Evolutionary conservation across 1,140 invertebrate genomes (phyloP), one percentile per base, ranked within the genome.

Genomic region (Ylistrum balloti): DNA sequence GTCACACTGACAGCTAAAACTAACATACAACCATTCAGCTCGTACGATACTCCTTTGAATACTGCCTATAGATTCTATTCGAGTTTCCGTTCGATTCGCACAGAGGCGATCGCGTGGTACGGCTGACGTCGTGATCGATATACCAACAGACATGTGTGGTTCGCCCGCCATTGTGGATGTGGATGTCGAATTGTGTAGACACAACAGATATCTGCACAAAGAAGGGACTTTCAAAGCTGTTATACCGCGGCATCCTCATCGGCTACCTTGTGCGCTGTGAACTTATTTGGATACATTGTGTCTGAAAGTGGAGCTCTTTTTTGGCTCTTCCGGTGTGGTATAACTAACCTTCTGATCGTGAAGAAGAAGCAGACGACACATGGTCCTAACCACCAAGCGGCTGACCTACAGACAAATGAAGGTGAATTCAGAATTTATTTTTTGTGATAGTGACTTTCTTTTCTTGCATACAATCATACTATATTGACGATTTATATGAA

Each of bases 121-220:
- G 56, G 9, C 56, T 74, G 56, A 5, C 56, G 56, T 74, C 17
- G 22, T 74, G 56, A 74, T 74, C 56, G 56, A 74, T 74, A 74
- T 74, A 74, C 22, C 56, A 74, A 28, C 56, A 74, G 56, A 74
- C 56, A 74, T 74, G 56, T 28, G 56, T 74, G 56, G n/a, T 74
- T 28, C 56, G 56, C n/a, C 56, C 56, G 56, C 56, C 56, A 74
- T 74, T 74, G 56, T 74, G 56, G 56, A 74, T 17, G 17, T 28
- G 15, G 28, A 74, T n/a, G 56, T 28, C 56, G 56, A n/a, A 1
- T 74, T 74, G 56, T 74, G 56, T 74, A 74, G 56, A 74, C 56
- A 74, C 28, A 74, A 74, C 5, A 74, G 9, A 20, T 10, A 22
- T 20, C 22, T 28, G 20, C 28, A 28, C 56, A 74, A 17, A 74